Base-by-base conservation (phyloP, 1,140 invertebrate species). In the Papilio glaucus region DNA sequence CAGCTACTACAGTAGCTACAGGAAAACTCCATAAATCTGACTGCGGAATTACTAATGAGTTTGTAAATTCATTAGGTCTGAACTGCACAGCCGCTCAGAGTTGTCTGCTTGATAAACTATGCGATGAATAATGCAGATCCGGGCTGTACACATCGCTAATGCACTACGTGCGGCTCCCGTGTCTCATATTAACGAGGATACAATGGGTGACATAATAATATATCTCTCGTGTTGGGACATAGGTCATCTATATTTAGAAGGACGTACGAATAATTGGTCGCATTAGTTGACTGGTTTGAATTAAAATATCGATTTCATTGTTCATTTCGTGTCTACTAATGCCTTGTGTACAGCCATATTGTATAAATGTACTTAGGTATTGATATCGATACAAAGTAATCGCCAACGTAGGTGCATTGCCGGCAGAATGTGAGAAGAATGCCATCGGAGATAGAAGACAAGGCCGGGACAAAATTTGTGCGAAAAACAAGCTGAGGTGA, bases 121-220 rank as follows among this genome's bases (percentile, higher is more conserved):
- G 67, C 24, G 21, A 29, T 67, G 63, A 67, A 69, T 69, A 69
- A 69, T 69, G 21, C 26, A 69, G 13, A 10, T 41, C 13, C 42
- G 5, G n/a, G 42, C 2, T 26, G 26, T 62, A 37, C 29, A 69
- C 15, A 21, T 69, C 41, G 26, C 67, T 69, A 69, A 69, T 69
- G 42, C 13, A 15, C 15, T 53, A 69, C 67, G 67, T 69, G 42
- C 21, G 67, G 4, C 41, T 29, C 6, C 42, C 21, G 41, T 29
- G 67, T 69, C 26, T 69, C 67, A 69, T 69, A 49, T 68, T 38
- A 78, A 71, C 39, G 18, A 57, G 21, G 68, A n/a, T n/a, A 72
- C 24, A 69, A 69, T 38, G 37, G 53, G n/a, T 61, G 61, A 39
- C 29, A 61, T 29, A 15, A 37, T 61, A 61, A 61, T 9, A n/a